Evolutionary conservation across 2,888 invertebrate genomes (phyloP), one percentile per base, ranked within the genome.

Genomic region (Chouioia cunea): DNA sequence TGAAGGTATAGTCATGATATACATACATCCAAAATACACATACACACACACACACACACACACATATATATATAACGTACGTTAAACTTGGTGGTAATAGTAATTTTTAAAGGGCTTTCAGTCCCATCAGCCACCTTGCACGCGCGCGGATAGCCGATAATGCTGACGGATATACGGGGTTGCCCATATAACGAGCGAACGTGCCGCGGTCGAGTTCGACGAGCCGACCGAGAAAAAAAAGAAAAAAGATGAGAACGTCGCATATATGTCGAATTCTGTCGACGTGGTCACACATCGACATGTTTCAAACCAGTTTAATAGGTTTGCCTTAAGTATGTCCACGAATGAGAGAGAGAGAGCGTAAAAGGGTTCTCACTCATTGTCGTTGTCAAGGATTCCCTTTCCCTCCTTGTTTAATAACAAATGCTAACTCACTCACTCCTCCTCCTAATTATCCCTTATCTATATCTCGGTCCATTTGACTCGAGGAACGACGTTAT

Each of bases 401-500:
- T 83, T 83, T 81, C 76, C 77, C 75, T 79, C 77, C 77, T 81
- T 81, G 81, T 80, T 75, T 58, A 18, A 8, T 10, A 18, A 18
- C 18, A 54, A 8, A 78, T 76, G 71, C 75, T 77, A 72, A 75
- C 75, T 77, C 78, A 80, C 80, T 79, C 78, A 82, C 83, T 80
- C 81, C 74, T 76, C 78, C 81, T 79, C 78, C 83, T 83, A 85
- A 85, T 85, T 84, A 85, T 84, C 81, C 82, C 79, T 83, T 85
- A 83, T 84, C 84, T 83, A 83, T 83, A 84, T 83, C 83, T 83
- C 81, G 82, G 80, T 83, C 83, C 83, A 83, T 84, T 84, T 84
- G 82, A 80, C 80, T 81, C 79, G 81, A 27, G 27, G 81, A 83
- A 84, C 82, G 83, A 83, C 83, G 83, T 84, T 84, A 84, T 84